Evolutionary conservation across 2,113 vertebrate genomes (phyloP).

Genomic region (Neoarius graeffei): DNA sequence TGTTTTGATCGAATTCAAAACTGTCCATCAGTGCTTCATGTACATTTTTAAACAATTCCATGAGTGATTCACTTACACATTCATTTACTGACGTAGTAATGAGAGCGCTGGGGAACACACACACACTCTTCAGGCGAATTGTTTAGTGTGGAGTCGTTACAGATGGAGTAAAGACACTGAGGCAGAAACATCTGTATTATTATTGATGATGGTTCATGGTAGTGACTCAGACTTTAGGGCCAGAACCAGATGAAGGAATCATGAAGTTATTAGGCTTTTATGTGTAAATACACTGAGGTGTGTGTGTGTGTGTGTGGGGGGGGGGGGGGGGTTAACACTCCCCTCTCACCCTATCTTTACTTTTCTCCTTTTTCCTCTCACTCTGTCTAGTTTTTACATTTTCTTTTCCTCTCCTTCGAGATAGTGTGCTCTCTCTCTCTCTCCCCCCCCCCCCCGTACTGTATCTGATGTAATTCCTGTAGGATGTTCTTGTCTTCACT

Average conservation of each 20-base stretch:
- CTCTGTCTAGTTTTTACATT: neutral
- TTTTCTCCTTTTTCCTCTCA: neutral
- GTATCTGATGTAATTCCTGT: neutral
- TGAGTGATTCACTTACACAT: neutral
- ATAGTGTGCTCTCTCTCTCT: too few relatives aligned
- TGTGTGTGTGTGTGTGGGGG: constrained; percentile 8
- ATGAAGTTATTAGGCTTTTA: neutral
- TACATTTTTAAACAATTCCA: neutral
- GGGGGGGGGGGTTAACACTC: neutral
- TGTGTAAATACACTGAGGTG: neutral
- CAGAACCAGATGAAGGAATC: constrained; percentile 3
- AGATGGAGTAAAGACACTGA: too few relatives aligned
- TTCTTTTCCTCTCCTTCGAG: neutral
- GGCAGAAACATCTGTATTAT: too few relatives aligned
- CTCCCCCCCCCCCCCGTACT: too few relatives aligned
- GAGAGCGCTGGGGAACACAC: neutral
- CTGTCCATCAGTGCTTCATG: too few relatives aligned
- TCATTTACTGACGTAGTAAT: neutral
- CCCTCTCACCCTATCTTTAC: too few relatives aligned
- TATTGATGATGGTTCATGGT: neutral
- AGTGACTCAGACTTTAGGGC: neutral
- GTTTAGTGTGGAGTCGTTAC: too few relatives aligned
- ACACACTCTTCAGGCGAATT: too few relatives aligned
- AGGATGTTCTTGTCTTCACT: neutral
- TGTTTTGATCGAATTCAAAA: too few relatives aligned